Percentiles rank a stretch among this genome's conserved stretches.
Evolutionary conservation across 2,797 vertebrate species (phyloP).

Genomic region (Paguma larvata): DNA sequence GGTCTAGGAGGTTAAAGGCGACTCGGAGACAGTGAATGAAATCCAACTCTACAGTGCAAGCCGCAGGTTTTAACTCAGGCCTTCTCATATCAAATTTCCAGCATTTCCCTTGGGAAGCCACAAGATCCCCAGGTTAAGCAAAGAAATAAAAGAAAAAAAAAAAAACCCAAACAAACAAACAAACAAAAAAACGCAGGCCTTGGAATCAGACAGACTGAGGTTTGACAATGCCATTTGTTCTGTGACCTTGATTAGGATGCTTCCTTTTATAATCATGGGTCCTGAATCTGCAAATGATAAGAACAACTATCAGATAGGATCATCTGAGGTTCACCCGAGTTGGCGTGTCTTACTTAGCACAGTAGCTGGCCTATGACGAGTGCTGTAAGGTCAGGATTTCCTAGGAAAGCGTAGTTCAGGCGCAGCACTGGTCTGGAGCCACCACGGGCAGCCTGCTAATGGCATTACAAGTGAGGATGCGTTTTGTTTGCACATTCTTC

Average conservation of each 20-base stretch:
- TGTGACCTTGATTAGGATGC: not conserved
- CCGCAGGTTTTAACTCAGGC: not conserved
- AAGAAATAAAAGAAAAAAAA: not conserved
- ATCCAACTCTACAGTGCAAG: not conserved
- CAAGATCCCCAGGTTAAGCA: not conserved
- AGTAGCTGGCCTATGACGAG: not conserved
- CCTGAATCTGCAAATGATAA: not conserved
- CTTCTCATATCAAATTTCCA: not conserved
- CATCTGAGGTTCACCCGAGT: not conserved
- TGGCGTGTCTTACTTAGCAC: not conserved
- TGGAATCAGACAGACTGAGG: not conserved
- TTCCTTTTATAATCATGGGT: not conserved
- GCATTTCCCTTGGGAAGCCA: not conserved
- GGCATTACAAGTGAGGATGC: accelerated
- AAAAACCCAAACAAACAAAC: too few species aligned
- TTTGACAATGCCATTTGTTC: not conserved
- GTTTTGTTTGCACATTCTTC: not conserved
- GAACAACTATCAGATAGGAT: not conserved
- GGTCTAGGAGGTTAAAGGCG: not conserved
- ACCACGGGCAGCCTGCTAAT: not conserved
- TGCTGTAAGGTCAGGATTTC: not conserved
- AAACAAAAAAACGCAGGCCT: not conserved
- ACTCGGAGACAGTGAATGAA: not conserved
- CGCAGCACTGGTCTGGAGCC: not conserved
- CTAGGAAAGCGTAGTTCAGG: not conserved